Evolutionary conservation across 2,113 vertebrate genomes (phyloP), one percentile per base, ranked within the genome.

Genomic region (Diglossa brunneiventris): DNA sequence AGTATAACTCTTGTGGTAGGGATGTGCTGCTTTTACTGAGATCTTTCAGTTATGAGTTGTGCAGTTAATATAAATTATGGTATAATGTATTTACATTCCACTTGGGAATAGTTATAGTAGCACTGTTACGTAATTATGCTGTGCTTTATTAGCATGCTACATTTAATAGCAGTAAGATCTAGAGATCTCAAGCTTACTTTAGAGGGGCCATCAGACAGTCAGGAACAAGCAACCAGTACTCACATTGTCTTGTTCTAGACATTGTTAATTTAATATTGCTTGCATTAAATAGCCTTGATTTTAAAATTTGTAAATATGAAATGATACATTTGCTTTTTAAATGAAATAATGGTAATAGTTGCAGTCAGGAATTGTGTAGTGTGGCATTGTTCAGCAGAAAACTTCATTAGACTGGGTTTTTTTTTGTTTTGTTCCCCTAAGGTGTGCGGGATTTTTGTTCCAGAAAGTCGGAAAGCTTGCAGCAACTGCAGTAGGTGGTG

Each of bases 381-480:
- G 63, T 82, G 69, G 59, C 35, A 50, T 88, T 92, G 47, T 93
- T 92, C 61, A 68, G 83, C 80, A 90, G 88, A 89, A 66, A 86
- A 50, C 83, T 92, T 97, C 52, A 93, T 11, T 92, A 77, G 90
- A 92, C 80, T 94, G 80, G 89, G 70, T 87, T 84, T 83, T 76
- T 76, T 90, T 88, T 96, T 76, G 84, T 96, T 97, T 92, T 70
- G 83, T 96, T 95, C 90, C 92, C 96, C 94, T 83, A 97, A 99
- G 99, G 99, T 99, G 99, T 98, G 99, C 98, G 70, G 99, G 99
- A 94, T 99, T 99, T 98, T 98, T 99, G 84, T 99, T 99, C 97
- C 99, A 99, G 98, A 99, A 99, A 95, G 99, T 99, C 87, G 99
- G 99, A 46, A 99, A 99, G 95, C 98, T 99, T 90, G 99, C 99